Percentiles rank a stretch among this genome's conserved stretches.
Evolutionary conservation across 2,888 invertebrate genomes (phyloP).

Genomic region (Zygogramma bicolorata): DNA sequence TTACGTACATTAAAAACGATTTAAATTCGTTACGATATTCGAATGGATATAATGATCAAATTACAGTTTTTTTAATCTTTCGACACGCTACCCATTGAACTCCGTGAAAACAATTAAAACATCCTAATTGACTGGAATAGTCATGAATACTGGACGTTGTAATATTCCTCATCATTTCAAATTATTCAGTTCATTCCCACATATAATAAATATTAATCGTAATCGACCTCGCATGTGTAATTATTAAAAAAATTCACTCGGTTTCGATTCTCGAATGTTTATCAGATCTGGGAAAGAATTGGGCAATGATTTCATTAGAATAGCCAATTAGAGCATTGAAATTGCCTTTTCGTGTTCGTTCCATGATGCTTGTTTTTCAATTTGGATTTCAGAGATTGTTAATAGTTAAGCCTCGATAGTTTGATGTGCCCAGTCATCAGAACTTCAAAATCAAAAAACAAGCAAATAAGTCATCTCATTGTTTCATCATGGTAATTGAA

Average conservation of each 20-base stretch:
- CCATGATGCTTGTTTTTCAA: conserved; percentile 35
- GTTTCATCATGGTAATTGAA: no score
- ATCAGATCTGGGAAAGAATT: conserved; percentile 27
- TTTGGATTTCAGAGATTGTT: conserved; percentile 22
- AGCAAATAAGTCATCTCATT: no score
- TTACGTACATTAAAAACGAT: background rate
- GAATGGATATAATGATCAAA: background rate
- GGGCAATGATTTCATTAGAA: conserved; percentile 30
- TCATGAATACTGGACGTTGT: background rate
- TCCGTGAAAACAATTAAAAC: background rate
- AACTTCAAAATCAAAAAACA: no score
- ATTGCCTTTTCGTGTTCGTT: conserved; percentile 36
- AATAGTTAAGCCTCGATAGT: conserved; percentile 19
- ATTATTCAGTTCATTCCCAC: background rate
- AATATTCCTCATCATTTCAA: background rate
- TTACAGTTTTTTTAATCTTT: background rate
- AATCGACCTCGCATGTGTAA: background rate
- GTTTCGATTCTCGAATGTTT: conserved; percentile 4
- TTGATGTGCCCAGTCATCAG: background rate
- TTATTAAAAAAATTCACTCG: background rate
- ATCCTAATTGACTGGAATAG: background rate
- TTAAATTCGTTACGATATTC: background rate
- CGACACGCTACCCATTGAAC: background rate
- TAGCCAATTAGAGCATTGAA: conserved; percentile 39
- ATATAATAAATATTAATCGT: background rate